Conservation (phyloP, 2,797 vertebrate genomes). For the Pelodytes ibericus region DNA sequence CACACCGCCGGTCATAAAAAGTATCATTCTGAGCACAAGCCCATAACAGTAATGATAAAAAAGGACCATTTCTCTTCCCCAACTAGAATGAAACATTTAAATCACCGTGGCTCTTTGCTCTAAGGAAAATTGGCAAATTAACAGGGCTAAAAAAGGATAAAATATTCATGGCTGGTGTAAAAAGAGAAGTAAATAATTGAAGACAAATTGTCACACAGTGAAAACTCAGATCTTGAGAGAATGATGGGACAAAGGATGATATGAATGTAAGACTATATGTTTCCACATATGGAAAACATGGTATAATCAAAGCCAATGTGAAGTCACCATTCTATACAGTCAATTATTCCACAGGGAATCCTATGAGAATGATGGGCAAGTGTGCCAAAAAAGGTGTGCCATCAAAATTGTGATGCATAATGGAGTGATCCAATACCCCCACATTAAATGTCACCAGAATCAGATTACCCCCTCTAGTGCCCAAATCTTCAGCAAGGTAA, state of each 20-base stretch:
- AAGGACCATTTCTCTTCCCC: constrained; percentile 66
- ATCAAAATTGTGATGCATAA: too few species aligned
- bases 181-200: constrained; percentile 76
- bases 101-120: constrained; percentile 68
- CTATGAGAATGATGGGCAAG: too few species aligned
- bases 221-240: constrained; percentile 59
- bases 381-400: too few species aligned
- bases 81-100: constrained; percentile 75
- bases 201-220: constrained; percentile 63
- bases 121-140: constrained; percentile 76
- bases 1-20: constrained; percentile 66
- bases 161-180: constrained; percentile 69
- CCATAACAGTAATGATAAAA: constrained; percentile 67
- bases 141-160: constrained; percentile 68
- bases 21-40: constrained; percentile 64
- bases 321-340: too few species aligned
- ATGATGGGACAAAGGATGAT: constrained; percentile 15
- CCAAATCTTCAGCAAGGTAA: too few species aligned
- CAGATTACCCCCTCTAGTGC: too few species aligned
- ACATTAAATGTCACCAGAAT: too few species aligned
- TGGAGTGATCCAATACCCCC: too few species aligned
- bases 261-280: background rate
- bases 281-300: too few species aligned
- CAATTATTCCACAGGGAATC: too few species aligned
- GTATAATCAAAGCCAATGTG: too few species aligned